Evolutionary conservation across 2,888 invertebrate genomes (phyloP), one percentile per base, ranked within the genome.

Genomic region (Tyria jacobaeae): DNA sequence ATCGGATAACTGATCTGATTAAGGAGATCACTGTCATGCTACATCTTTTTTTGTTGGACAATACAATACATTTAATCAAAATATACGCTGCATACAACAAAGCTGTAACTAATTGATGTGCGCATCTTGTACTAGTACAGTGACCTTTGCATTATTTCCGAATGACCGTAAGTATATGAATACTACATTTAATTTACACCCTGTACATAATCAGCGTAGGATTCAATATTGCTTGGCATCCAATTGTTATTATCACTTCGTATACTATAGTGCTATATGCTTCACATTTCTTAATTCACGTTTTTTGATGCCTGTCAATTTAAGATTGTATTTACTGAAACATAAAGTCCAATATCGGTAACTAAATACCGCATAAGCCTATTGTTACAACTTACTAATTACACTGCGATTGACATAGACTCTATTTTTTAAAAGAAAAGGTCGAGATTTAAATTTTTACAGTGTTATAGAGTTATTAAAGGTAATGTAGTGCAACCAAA

Each of bases 111-210:
- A 52, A 61, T 57, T 57, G 37, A 62, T 57, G 70, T 66, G 61
- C 65, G 70, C 48, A 62, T 61, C 67, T 62, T 69, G 66, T 69
- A 66, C 66, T 74, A 68, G 69, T 74, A 68, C 57, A 68, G 48
- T 86, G 85, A 87, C 87, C 87, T 80, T 78, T 86, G n/a, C n/a
- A n/a, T n/a, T n/a, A n/a, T n/a, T n/a, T n/a, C n/a, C n/a, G n/a
- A n/a, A n/a, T n/a, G 82, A 81, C 84, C 83, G 68, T 71, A 74
- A 75, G 75, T 58, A 57, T 66, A 12, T 12, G 5, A 61, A 67
- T 67, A 44, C 70, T 76, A 80, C 44, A n/a, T 2, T 5, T 2
- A 21, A n/a, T 44, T 58, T 39, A 24, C 7, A 54, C 39, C 39
- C 60, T 63, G 41, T 0, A 0, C 56, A 37, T 48, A 25, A 50